A percentile compares a stretch with the other conserved stretches of the same genome.
Evolutionary conservation across 2,888 invertebrate species (phyloP).

Genomic region (Allophyes oxyacanthae): DNA sequence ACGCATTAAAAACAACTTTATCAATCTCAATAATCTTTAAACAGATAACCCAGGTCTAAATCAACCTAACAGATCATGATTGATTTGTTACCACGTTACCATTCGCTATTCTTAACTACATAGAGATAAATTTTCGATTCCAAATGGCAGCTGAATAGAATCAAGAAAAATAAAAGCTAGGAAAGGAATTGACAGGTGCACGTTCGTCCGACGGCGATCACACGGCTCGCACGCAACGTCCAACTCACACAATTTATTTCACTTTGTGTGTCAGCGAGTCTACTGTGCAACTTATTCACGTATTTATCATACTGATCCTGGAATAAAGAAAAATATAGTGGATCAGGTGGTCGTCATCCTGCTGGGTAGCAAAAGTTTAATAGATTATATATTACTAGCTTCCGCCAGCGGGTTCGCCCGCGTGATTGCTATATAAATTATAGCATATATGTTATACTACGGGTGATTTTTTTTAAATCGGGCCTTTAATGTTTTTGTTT

Average conservation of each 20-base stretch:
- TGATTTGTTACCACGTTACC: conserved; percentile 49
- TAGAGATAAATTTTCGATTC: conserved; percentile 45
- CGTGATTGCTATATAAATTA: too few relatives aligned
- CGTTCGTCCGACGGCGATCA: conserved; percentile 53
- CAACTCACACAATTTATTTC: conserved; percentile 75
- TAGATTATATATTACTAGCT: background rate
- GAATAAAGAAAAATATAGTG: conserved; percentile 21
- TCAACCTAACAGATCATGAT: conserved; percentile 34
- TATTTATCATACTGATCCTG: conserved; percentile 37
- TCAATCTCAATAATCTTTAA: conserved; percentile 35
- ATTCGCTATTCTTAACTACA: conserved; percentile 36
- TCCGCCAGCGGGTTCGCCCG: too few relatives aligned
- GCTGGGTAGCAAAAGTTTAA: conserved; percentile 1
- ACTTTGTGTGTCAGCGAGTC: conserved; percentile 70
- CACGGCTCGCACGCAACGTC: conserved; percentile 63
- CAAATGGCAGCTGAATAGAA: conserved; percentile 47
- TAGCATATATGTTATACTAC: too few relatives aligned
- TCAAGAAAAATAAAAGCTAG: conserved; percentile 62
- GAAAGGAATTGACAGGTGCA: conserved; percentile 67
- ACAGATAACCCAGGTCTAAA: conserved; percentile 33
- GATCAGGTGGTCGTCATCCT: conserved; percentile 6
- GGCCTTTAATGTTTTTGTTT: too few relatives aligned
- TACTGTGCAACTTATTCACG: conserved; percentile 34
- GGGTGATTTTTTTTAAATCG: too few relatives aligned
- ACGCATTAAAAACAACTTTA: conserved; percentile 23